Evolutionary conservation across 2,113 vertebrate genomes (phyloP), one percentile per base, ranked within the genome.

Genomic region (Paradoxurus hermaphroditus): DNA sequence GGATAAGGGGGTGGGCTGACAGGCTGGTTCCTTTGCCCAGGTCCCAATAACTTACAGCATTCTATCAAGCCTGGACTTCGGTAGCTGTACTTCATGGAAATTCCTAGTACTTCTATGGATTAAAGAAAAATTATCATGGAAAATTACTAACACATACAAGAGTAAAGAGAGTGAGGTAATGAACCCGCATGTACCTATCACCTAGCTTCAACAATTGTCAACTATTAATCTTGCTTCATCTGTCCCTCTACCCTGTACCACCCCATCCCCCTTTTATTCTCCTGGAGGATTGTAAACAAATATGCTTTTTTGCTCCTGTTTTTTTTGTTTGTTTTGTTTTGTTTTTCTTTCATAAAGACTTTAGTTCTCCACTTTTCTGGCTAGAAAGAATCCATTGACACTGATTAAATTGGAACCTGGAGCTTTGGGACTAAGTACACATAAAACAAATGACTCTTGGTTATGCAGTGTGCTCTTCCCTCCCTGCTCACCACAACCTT

Each of bases 81-180:
- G 56, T 65, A 44, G 5, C 79, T 77, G 9, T 78, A 34, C 78
- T 62, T 94, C 19, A 70, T 81, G 46, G 49, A 59, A 89, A 91
- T 97, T 73, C 41, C 63, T 87, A 78, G 63, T 46, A n/a, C 65
- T 92, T 96, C 46, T 87, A 18, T 56, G 77, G 63, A 41, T 90
- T 91, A 67, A 92, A 97, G n/a, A 96, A 49, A 63, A 34, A 63
- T 72, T 63, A 72, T 39, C 73, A 96, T 29, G 19, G 51, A 79
- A 78, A 73, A 5, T 63, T 77, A 83, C 46, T 83, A 84, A 72
- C 29, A 36, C 51, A 77, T 1, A 44, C 31, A 95, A 12, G 67
- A 67, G 36, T n/a, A 88, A 25, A 87, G 39, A 84, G 72, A 84
- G 25, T 51, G 15, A 41, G 72, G 5, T 49, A 59, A 62, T 78